Percentiles rank a stretch among this genome's conserved stretches.
Conservation (phyloP, 1,140 invertebrate species). For the Aricia agestis region DNA sequence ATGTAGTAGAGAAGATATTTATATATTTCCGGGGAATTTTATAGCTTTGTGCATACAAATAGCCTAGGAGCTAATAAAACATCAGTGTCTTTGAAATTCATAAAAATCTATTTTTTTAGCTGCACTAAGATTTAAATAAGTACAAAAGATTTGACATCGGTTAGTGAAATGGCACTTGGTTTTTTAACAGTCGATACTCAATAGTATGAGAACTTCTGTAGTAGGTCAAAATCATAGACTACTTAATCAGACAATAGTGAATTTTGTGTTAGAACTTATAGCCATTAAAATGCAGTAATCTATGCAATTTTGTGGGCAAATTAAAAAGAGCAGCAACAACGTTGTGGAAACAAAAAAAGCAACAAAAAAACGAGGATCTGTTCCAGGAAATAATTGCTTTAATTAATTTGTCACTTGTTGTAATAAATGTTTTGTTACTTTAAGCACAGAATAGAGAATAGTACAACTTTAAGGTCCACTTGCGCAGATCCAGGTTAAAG, state of each 20-base stretch:
- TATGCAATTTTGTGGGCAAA: slow-evolving; percentile 31
- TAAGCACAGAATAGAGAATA: too few species aligned
- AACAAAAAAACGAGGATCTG: slow-evolving; percentile 24
- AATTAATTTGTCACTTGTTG: slow-evolving; percentile 29
- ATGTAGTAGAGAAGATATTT: background rate
- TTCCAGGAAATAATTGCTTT: slow-evolving; percentile 34
- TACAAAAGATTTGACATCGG: too few species aligned
- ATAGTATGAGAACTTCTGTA: too few species aligned
- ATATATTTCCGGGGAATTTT: background rate
- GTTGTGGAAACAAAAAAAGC: slow-evolving; percentile 43
- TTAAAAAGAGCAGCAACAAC: slow-evolving; percentile 41
- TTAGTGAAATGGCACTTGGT: too few species aligned
- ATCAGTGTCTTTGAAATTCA: background rate
- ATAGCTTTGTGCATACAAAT: background rate
- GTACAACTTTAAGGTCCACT: too few species aligned
- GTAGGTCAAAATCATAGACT: too few species aligned
- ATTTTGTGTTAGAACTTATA: too few species aligned
- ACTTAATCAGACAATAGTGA: too few species aligned
- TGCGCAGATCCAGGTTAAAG: too few species aligned
- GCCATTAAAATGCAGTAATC: background rate
- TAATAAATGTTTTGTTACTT: background rate
- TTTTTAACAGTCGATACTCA: too few species aligned
- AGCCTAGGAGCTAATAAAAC: background rate
- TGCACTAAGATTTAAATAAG: too few species aligned
- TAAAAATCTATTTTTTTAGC: too few species aligned